phyloP scores from a whole-genome alignment of 2,797 vertebrate genomes.

The Taenioides sp. region DNA sequence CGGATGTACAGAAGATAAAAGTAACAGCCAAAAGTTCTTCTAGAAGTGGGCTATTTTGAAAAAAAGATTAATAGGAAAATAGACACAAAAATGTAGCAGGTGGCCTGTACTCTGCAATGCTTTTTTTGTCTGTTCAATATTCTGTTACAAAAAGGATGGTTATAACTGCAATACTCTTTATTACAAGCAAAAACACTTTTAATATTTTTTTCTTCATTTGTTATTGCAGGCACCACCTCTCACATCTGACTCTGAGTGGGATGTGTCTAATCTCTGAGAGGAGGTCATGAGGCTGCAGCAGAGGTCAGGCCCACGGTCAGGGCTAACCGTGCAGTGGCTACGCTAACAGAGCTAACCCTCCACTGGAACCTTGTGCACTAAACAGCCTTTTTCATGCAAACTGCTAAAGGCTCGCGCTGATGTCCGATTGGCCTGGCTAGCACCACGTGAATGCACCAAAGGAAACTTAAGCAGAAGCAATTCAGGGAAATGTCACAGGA shows the following conservation, averaged over 20 bases:
- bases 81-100: not conserved
- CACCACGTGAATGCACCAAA: conserved; percentile 55
- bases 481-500: conserved; percentile 44
- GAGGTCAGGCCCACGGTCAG: conserved; percentile 43
- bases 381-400: conserved; percentile 60
- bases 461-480: conserved; percentile 50
- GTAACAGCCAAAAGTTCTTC: not conserved
- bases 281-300: conserved; percentile 31
- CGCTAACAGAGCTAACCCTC: conserved; percentile 57
- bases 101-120: not conserved
- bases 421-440: conserved; percentile 51
- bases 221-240: conserved; percentile 70
- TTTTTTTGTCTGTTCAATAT: not conserved
- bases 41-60: not conserved
- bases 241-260: conserved; percentile 64
- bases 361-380: conserved; percentile 65
- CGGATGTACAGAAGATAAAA: not conserved
- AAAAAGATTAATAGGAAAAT: not conserved
- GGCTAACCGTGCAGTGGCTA: conserved; percentile 44
- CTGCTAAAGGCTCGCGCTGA: conserved; percentile 62
- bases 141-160: not conserved
- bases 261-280: conserved; percentile 44
- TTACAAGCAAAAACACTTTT: conserved; percentile 25
- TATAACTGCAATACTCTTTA: not conserved
- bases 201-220: conserved; percentile 23